Evolutionary conservation across 2,888 invertebrate genomes (phyloP), one percentile per base, ranked within the genome.

Genomic region (Teleogryllus oceanicus): DNA sequence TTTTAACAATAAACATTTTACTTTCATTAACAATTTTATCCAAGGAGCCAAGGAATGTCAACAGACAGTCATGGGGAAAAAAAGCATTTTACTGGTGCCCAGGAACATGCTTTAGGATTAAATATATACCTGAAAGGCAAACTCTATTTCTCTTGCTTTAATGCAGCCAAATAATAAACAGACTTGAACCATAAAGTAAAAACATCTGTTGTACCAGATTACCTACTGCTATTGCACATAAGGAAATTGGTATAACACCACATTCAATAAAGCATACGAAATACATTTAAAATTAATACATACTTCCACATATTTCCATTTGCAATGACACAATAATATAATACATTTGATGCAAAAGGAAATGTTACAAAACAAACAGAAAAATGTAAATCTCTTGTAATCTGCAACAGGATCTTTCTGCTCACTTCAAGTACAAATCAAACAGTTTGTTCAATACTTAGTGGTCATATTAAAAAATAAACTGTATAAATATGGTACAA

Each of bases 401-500:
- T 62, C 13, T 62, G 62, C 62, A 62, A 62, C 62, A 62, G 62
- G 62, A 37, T 62, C 62, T 62, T 13, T 62, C n/a, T 62, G 62
- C 62, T 62, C 62, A 37, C 37, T 5, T 37, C 37, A 37, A 37
- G 37, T 62, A 18, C 13, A 62, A 62, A 62, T 62, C 62, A 62
- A 62, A 62, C n/a, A 18, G n/a, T 62, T 62, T 62, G 62, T n/a
- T 62, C n/a, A 62, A 62, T 18, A 18, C 62, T 37, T 37, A 37
- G n/a, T n/a, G 16, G 13, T 62, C 62, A 62, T n/a, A 62, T 62
- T 62, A 62, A 62, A 62, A 62, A 62, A 62, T 62, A 62, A 62
- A 62, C 62, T 62, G 62, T 62, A 62, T 62, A 62, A 62, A 62
- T 62, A 62, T 62, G 62, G 62, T 62, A 62, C 62, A 62, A 62